Percentiles rank a stretch among this genome's conserved stretches.
Conservation (phyloP, 2,888 invertebrate genomes). For the Morpho deidamia region DNA sequence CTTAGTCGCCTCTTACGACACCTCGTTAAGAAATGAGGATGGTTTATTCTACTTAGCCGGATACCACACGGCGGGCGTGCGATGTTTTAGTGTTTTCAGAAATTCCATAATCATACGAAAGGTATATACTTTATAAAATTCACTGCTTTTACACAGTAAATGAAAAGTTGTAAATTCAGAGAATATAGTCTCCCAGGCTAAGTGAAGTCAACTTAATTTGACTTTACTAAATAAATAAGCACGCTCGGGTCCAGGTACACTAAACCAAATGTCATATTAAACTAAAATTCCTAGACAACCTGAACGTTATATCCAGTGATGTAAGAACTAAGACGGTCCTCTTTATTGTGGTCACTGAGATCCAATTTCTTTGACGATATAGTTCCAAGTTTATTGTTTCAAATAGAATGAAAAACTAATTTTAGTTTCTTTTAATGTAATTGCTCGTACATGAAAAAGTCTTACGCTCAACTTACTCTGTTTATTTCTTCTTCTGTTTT, state of each 20-base stretch:
- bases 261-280: not conserved
- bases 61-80: too few species aligned
- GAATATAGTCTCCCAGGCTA: not conserved
- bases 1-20: too few species aligned
- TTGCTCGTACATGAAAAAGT: constrained; percentile 17
- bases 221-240: constrained; percentile 14
- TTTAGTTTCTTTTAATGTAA: constrained; percentile 21
- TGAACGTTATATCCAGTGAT: not conserved
- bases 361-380: constrained; percentile 19
- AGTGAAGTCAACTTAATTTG: constrained; percentile 9
- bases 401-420: constrained; percentile 13
- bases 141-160: too few species aligned
- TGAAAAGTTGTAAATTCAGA: too few species aligned
- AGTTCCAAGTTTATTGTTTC: constrained; percentile 21
- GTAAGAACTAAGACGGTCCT: not conserved
- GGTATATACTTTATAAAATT: too few species aligned
- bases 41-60: too few species aligned
- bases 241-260: not conserved
- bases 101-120: too few species aligned
- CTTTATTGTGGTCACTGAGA: constrained; percentile 9
- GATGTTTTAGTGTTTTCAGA: too few species aligned
- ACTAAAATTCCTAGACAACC: not conserved
- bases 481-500: not conserved
- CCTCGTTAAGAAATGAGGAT: too few species aligned
- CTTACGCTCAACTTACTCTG: constrained; percentile 12